Conservation (phyloP, 2,113 vertebrate species). For the Odontophorus gujanensis region DNA sequence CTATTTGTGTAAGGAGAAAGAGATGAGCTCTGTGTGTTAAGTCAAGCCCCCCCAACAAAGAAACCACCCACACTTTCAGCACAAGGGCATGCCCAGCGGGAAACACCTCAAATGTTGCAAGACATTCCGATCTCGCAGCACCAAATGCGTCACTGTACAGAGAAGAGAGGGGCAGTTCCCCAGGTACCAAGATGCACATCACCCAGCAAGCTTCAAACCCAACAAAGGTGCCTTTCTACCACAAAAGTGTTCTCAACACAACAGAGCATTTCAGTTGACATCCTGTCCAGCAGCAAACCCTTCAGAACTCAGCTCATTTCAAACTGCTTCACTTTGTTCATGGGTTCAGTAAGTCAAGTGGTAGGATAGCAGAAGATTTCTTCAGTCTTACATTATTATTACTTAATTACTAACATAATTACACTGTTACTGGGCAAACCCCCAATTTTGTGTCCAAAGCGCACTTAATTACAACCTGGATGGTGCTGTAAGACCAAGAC, state of each 20-base stretch:
- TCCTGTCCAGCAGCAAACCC: rapidly evolving
- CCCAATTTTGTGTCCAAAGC: rapidly evolving
- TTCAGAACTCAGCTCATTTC: rapidly evolving
- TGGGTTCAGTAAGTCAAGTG: not conserved
- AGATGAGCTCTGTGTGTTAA: not conserved
- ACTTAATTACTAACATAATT: not conserved
- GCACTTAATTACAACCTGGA: too few relatives aligned
- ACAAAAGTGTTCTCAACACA: too few relatives aligned
- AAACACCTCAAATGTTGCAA: not conserved
- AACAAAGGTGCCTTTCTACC: too few relatives aligned
- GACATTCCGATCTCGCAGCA: not conserved
- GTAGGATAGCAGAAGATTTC: rapidly evolving
- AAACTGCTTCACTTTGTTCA: not conserved
- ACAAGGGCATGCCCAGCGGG: not conserved
- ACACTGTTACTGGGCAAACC: not conserved
- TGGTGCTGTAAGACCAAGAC: too few relatives aligned
- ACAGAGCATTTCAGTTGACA: not conserved
- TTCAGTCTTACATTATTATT: not conserved
- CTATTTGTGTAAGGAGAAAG: conserved; percentile 22
- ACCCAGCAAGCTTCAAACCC: not conserved
- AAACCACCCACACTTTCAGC: not conserved
- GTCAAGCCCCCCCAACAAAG: not conserved
- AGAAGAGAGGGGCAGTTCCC: not conserved
- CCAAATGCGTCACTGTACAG: rapidly evolving
- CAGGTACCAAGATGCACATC: rapidly evolving